Base-by-base conservation (phyloP, 2,888 invertebrate genomes). In the Strigamia crassipes region DNA sequence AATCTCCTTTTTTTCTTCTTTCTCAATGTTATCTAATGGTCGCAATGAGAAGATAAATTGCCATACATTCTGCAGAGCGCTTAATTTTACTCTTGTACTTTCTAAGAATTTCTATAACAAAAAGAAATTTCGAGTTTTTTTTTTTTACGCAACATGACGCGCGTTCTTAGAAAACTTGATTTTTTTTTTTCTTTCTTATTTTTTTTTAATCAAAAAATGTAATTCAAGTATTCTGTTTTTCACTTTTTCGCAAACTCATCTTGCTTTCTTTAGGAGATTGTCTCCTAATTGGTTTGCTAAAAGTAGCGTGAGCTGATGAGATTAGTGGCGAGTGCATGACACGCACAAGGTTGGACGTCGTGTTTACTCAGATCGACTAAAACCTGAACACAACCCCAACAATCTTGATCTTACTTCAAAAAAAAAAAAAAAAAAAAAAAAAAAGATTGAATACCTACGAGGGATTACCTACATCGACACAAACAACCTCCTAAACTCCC, bases 351-450 rank as follows among this genome's bases (percentile, higher is more conserved):
- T 61, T 61, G 61, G 2, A 61, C n/a, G 61, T 5, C 61, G 61
- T 61, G 61, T 61, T 61, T 61, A 61, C 61, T 61, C 18, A 61
- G 61, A 61, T 61, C 61, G 61, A 61, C 61, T 61, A 23, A 61
- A 61, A 61, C 61, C 21, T 61, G 61, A 61, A 56, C 15, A 56
- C n/a, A 3, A n/a, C 10, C 61, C 21, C n/a, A 3, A 23, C 1
- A 61, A 61, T 21, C n/a, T 15, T n/a, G 15, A 61, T 61, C n/a
- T 61, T 61, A 15, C 6, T 61, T 10, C 41, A 42, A 42, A 42
- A 15, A 42, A 15, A 42, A 34, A 34, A n/a, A n/a, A n/a, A 34
- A 34, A 34, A 34, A 34, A 34, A 34, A 34, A 34, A 34, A 34
- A 34, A 6, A 34, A 3, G 6, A 34, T 6, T 3, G 34, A 5